Evolutionary conservation across 2,797 vertebrate genomes (phyloP).

Genomic region (Anas bahamensis): DNA sequence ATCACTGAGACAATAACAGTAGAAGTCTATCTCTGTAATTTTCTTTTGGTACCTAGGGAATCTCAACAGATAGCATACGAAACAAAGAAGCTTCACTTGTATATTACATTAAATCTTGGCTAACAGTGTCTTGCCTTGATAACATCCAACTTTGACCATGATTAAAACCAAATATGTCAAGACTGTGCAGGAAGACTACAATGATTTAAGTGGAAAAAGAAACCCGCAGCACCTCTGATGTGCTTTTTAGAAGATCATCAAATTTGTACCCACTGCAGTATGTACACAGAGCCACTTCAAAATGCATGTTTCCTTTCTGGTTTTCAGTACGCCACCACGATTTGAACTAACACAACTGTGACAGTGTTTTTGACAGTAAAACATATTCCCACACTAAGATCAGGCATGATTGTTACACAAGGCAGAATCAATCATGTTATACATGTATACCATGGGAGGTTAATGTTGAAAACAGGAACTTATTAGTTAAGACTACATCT

Average conservation of each 20-base stretch:
- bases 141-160: not conserved
- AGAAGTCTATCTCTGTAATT: slow-evolving; percentile 67
- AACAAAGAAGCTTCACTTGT: slow-evolving; percentile 60
- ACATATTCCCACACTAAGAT: not conserved
- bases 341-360: not conserved
- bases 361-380: not conserved
- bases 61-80: slow-evolving; percentile 49
- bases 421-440: not conserved
- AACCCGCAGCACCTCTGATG: not conserved
- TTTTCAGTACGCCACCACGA: not conserved
- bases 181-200: not conserved
- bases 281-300: not conserved
- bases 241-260: not conserved
- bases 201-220: not conserved
- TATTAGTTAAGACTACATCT: not conserved
- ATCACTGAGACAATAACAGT: slow-evolving; percentile 83
- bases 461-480: not conserved
- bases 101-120: slow-evolving; percentile 43
- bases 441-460: not conserved
- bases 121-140: slow-evolving; percentile 8
- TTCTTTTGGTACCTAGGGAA: slow-evolving; percentile 71
- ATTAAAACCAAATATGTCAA: slow-evolving; percentile 22
- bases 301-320: not conserved
- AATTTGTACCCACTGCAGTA: not conserved
- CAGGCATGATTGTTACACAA: not conserved